Percentiles rank a stretch among this genome's conserved stretches.
phyloP scores from a whole-genome alignment of 92 coral and sea anemone species.

The Epizoanthus scotinus region DNA sequence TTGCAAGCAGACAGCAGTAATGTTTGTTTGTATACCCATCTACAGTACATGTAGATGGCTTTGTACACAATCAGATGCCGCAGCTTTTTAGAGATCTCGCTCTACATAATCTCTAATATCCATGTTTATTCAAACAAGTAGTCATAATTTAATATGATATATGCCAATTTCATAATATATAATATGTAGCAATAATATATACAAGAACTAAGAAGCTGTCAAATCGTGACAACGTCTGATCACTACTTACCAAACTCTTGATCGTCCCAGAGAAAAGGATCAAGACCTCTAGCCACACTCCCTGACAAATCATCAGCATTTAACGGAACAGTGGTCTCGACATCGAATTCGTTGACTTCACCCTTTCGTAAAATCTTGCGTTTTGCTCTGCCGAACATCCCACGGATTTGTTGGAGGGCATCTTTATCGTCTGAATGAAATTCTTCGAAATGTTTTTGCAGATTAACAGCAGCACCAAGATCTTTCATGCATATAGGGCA shows the following conservation, averaged over 20 bases:
- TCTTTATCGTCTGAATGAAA: slow-evolving; percentile 81
- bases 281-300: slow-evolving; percentile 61
- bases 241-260: slow-evolving; percentile 89
- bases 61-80: too few species aligned
- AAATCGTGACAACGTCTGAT: too few species aligned
- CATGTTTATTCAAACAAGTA: too few species aligned
- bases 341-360: slow-evolving; percentile 61
- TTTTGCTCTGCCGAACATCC: slow-evolving; percentile 94
- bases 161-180: too few species aligned
- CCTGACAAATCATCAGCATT: slow-evolving; percentile 50
- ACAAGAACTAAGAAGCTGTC: too few species aligned
- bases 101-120: too few species aligned
- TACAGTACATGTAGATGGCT: too few species aligned
- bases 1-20: too few species aligned
- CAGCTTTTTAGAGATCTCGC: too few species aligned
- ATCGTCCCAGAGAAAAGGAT: slow-evolving; percentile 94
- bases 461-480: slow-evolving; percentile 59
- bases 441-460: slow-evolving; percentile 89
- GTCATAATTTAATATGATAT: too few species aligned
- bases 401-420: slow-evolving; percentile 81
- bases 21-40: too few species aligned
- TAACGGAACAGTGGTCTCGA: neutral
- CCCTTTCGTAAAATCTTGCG: slow-evolving; percentile 82
- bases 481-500: slow-evolving; percentile 97
- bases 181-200: too few species aligned